These are phyloP conservation scores for Gymnarchus niloticus DNA, from an alignment of 2,113 vertebrate species.

Conservation along the genomic window DNA sequence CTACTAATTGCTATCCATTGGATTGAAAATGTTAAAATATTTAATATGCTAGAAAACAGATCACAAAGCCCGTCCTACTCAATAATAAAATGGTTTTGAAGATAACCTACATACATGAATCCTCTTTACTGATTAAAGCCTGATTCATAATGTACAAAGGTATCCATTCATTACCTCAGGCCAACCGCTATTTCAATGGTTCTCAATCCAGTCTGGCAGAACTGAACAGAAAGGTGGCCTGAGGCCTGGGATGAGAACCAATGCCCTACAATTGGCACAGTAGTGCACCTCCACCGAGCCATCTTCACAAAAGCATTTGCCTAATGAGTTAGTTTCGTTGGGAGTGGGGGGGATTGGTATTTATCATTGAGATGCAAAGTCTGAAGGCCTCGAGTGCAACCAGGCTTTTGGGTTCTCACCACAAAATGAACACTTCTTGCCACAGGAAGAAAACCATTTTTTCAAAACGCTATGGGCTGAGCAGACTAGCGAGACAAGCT, in stretches of 20 bases:
- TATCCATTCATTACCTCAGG: not conserved
- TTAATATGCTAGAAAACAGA: conserved; percentile 23
- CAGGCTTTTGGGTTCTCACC: conserved; percentile 22
- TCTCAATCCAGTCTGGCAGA: not conserved
- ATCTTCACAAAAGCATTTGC: not conserved
- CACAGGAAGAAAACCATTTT: conserved; percentile 20
- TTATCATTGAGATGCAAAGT: too few species aligned
- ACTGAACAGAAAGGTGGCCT: not conserved
- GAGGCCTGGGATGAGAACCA: not conserved
- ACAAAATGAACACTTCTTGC: not conserved
- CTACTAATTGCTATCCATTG: conserved; percentile 17
- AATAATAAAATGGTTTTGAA: not conserved
- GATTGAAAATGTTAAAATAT: conserved; percentile 12
- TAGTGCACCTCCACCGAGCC: not conserved
- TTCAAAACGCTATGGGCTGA: conserved; percentile 7
- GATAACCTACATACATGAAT: not conserved
- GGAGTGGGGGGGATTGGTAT: too few species aligned
- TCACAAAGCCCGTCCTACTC: conserved; percentile 16
- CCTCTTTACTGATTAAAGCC: conserved; percentile 10
- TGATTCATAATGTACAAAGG: not conserved
- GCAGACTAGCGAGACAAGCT: not conserved
- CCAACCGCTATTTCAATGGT: not conserved
- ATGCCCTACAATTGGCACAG: not conserved
- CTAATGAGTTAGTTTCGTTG: too few species aligned
- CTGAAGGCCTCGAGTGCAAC: conserved; percentile 24